These are phyloP conservation scores for Schizotus pectinicornis DNA, from an alignment of 2,888 invertebrate species.

Conservation along the genomic window DNA sequence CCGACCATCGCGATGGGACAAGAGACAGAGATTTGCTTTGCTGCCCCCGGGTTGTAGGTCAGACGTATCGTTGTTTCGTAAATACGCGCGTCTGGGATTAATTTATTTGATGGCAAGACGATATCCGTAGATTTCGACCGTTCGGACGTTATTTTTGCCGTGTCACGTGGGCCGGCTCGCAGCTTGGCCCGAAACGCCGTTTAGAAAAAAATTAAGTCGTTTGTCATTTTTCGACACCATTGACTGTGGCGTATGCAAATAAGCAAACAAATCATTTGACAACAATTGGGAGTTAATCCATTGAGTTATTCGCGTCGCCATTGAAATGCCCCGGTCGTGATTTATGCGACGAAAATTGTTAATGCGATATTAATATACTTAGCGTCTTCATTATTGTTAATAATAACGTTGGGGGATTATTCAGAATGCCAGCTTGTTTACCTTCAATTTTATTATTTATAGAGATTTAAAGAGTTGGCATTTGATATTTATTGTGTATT, in stretches of 20 bases:
- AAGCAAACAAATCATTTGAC: conserved; percentile 9
- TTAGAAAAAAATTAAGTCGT: conserved; percentile 4
- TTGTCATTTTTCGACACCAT: conserved; percentile 1
- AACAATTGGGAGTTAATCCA: conserved; percentile 8
- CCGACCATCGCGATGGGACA: too few relatives aligned
- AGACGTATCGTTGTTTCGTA: too few relatives aligned
- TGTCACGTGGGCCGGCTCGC: too few relatives aligned
- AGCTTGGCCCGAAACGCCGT: too few relatives aligned
- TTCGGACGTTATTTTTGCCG: too few relatives aligned
- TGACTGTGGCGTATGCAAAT: conserved; percentile 5
- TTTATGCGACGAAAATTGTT: conserved; percentile 2
- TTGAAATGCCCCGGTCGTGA: neutral
- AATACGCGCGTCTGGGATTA: too few relatives aligned
- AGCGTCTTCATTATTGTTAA: conserved; percentile 4
- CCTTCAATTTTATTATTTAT: conserved; percentile 32
- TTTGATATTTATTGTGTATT: conserved; percentile 40
- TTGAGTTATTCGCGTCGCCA: conserved; percentile 4
- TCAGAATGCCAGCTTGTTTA: conserved; percentile 24
- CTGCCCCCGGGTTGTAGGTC: too few relatives aligned
- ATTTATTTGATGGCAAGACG: too few relatives aligned
- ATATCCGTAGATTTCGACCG: too few relatives aligned
- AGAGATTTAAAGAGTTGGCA: conserved; percentile 38
- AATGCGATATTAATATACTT: conserved; percentile 15
- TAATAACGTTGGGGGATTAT: conserved; percentile 16
- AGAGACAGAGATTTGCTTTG: too few relatives aligned